phyloP scores from a whole-genome alignment of 2,113 vertebrate species.

The Setophaga petechia region DNA sequence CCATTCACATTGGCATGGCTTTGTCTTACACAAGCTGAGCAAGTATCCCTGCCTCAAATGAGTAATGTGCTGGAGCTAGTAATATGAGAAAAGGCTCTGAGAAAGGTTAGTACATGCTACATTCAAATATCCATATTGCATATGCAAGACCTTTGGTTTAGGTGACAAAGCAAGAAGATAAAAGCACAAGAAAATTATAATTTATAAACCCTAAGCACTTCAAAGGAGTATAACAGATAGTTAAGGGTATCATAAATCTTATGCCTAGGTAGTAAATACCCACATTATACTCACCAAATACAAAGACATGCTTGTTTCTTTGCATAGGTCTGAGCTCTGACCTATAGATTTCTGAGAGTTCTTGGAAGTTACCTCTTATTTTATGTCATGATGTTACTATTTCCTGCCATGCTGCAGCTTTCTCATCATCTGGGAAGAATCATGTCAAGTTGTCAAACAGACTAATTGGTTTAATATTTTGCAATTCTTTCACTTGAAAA shows the following conservation, averaged over 20 bases:
- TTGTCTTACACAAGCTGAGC: neutral
- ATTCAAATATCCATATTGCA: neutral
- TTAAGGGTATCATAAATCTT: conserved; percentile 21
- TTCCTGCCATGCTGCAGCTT: conserved; percentile 9
- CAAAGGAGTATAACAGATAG: neutral
- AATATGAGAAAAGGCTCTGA: neutral
- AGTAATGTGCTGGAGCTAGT: neutral
- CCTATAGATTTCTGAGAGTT: neutral
- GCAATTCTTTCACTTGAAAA: conserved; percentile 40
- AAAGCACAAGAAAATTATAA: neutral
- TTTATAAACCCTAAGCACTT: neutral
- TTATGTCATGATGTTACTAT: neutral
- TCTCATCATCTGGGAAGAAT: conserved; percentile 30
- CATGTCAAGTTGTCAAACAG: conserved; percentile 44
- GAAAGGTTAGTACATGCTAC: neutral
- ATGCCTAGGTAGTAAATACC: neutral
- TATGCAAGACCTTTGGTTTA: neutral
- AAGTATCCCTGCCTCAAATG: neutral
- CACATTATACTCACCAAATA: neutral
- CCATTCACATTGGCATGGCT: neutral
- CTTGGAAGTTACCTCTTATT: neutral
- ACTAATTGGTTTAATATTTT: conserved; percentile 60
- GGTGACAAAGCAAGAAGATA: neutral
- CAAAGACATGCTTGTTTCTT: neutral
- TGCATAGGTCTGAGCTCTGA: neutral